Evolutionary conservation across 2,113 vertebrate species (phyloP).

Genomic region (Rhagologus leucostigma): DNA sequence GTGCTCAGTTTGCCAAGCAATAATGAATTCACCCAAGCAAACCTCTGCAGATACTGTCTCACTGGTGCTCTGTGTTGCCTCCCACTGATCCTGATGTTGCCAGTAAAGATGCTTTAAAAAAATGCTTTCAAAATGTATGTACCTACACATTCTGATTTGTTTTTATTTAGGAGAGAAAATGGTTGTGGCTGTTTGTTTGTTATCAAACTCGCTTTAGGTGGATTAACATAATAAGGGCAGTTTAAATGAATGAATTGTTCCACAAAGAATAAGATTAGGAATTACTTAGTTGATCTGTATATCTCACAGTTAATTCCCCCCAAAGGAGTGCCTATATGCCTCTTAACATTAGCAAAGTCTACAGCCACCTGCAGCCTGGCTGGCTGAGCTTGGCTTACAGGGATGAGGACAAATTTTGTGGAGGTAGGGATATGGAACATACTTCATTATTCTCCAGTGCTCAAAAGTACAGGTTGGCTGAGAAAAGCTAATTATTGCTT

Average conservation of each 20-base stretch:
- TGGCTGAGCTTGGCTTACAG: neutral
- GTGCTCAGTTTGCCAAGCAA: neutral
- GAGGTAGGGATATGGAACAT: neutral
- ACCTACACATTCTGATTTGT: neutral
- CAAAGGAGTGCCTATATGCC: neutral
- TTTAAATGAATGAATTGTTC: neutral
- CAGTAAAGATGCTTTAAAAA: neutral
- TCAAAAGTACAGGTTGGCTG: neutral
- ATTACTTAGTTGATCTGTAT: neutral
- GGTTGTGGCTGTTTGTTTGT: neutral
- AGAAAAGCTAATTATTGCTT: constrained; percentile 12
- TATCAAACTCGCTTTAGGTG: neutral
- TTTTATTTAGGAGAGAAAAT: neutral
- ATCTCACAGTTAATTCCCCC: neutral
- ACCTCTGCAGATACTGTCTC: neutral
- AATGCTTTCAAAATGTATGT: neutral
- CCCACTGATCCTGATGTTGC: neutral
- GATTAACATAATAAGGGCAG: neutral
- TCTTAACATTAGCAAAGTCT: neutral
- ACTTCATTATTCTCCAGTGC: neutral
- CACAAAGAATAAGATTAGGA: neutral
- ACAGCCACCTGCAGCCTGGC: neutral
- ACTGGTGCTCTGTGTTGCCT: neutral
- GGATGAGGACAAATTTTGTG: neutral
- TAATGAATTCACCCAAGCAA: neutral